A percentile compares a stretch with the other conserved stretches of the same genome.
phyloP scores from a whole-genome alignment of 2,797 vertebrate genomes.

The Malacoraja senta region DNA sequence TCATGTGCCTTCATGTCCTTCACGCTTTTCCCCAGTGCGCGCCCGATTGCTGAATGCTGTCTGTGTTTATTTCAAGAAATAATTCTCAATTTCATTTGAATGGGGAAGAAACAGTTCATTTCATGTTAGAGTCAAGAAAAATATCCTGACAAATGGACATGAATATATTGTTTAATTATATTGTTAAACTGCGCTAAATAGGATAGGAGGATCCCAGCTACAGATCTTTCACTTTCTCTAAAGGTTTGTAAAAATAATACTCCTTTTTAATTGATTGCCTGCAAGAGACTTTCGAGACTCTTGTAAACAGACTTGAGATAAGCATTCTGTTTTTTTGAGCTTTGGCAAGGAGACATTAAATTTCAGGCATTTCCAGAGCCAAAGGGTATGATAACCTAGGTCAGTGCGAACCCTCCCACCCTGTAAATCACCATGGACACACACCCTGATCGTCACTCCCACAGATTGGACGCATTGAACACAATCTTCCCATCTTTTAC shows the following conservation, averaged over 20 bases:
- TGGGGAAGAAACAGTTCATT: not conserved
- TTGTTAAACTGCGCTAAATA: not conserved
- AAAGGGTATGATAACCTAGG: constrained; percentile 16
- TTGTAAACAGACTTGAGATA: constrained; percentile 4
- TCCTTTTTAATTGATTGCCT: not conserved
- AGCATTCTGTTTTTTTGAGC: constrained; percentile 12
- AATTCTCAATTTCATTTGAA: not conserved
- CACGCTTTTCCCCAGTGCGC: not conserved
- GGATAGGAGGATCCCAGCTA: not conserved
- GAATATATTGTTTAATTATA: not conserved
- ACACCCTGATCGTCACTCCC: constrained; percentile 22
- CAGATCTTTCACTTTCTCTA: not conserved
- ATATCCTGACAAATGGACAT: not conserved
- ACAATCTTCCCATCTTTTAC: not conserved
- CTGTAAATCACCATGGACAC: not conserved
- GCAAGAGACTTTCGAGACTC: not conserved
- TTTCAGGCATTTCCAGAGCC: constrained; percentile 29
- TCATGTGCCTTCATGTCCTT: not conserved
- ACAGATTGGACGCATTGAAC: not conserved
- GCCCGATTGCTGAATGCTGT: not conserved
- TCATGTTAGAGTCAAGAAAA: not conserved
- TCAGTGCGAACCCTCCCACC: not conserved
- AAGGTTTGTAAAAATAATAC: not conserved
- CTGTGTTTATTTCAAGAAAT: not conserved
- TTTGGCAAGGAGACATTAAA: not conserved